Evolutionary conservation across 2,797 vertebrate genomes (phyloP).

Genomic region (Allochrocebus solatus): DNA sequence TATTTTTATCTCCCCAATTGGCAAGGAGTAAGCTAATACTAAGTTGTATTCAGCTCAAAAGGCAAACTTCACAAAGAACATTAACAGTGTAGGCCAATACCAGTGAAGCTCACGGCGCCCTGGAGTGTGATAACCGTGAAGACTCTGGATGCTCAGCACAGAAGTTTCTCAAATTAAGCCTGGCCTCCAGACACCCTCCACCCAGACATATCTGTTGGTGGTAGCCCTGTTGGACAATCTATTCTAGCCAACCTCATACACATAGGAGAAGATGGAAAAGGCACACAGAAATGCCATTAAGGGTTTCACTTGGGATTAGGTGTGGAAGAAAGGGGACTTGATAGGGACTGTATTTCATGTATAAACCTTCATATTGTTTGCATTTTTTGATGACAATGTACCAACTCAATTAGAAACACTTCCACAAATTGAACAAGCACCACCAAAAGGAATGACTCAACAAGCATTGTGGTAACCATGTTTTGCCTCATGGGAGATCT

Average conservation of each 20-base stretch:
- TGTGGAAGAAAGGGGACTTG: not conserved
- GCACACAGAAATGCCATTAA: not conserved
- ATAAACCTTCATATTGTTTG: not conserved
- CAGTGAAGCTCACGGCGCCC: not conserved
- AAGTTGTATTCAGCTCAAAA: not conserved
- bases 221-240: not conserved
- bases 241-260: not conserved
- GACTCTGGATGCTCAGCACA: not conserved
- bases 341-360: not conserved
- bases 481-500: not conserved
- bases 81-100: not conserved
- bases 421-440: not conserved
- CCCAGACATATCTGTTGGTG: not conserved
- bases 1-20: constrained; percentile 27
- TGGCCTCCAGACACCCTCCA: not conserved
- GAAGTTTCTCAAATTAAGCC: not conserved
- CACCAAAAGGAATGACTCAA: not conserved
- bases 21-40: not conserved
- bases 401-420: constrained; percentile 33
- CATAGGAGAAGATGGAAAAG: not conserved
- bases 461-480: not conserved
- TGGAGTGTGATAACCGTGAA: not conserved
- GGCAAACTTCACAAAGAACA: constrained; percentile 19
- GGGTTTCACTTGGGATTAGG: not conserved
- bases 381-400: not conserved